These are phyloP conservation scores for Napeogenes inachia DNA, from an alignment of 2,888 invertebrate species.

Conservation along the genomic window DNA sequence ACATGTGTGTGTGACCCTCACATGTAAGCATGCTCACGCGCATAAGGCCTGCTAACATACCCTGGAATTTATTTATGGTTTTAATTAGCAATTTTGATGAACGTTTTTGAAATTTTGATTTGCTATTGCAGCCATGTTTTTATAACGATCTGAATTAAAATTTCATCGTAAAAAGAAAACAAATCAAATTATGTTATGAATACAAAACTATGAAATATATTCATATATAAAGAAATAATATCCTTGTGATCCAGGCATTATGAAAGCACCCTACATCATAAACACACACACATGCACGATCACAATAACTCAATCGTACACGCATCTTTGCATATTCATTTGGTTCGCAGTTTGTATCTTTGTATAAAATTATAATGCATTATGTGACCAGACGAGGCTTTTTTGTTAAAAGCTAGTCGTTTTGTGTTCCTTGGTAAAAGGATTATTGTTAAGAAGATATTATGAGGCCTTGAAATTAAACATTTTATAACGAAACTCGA, in stretches of 20 bases:
- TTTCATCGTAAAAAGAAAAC: too few relatives aligned
- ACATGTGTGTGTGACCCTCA: conserved; percentile 41
- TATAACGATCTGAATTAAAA: too few relatives aligned
- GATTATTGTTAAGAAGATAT: conserved; percentile 9
- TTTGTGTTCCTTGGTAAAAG: conserved; percentile 12
- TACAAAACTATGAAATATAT: too few relatives aligned
- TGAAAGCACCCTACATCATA: conserved; percentile 25
- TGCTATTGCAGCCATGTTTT: too few relatives aligned
- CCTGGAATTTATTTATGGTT: conserved; percentile 16
- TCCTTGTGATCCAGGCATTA: neutral
- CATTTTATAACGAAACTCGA: too few relatives aligned
- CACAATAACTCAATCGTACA: conserved; percentile 74
- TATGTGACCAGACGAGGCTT: conserved; percentile 55
- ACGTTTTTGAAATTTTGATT: neutral
- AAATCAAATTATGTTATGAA: too few relatives aligned
- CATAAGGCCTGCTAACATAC: conserved; percentile 25
- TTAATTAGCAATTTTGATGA: conserved; percentile 19
- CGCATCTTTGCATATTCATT: conserved; percentile 75
- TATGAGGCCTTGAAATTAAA: too few relatives aligned
- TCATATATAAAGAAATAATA: too few relatives aligned
- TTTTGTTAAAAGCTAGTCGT: conserved; percentile 25
- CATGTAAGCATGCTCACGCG: conserved; percentile 28
- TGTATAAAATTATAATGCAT: conserved; percentile 78
- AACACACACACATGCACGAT: conserved; percentile 40
- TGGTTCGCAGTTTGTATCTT: conserved; percentile 71